A percentile compares a stretch with the other conserved stretches of the same genome.
Evolutionary conservation across 2,797 vertebrate species (phyloP).

Genomic region (Sphenopsis melanotis): DNA sequence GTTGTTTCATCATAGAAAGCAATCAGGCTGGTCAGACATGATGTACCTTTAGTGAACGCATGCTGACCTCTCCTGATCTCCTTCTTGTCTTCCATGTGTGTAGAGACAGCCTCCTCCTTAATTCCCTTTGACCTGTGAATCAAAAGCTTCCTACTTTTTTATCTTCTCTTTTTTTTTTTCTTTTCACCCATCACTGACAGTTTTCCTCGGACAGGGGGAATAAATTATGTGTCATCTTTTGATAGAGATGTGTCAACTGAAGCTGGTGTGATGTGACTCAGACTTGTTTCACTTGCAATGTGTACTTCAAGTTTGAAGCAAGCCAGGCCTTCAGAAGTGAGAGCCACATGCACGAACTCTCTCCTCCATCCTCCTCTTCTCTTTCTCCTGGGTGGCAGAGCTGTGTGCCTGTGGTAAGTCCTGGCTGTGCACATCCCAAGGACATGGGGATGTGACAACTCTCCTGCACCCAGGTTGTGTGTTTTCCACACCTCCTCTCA

Average conservation of each 20-base stretch:
- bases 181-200: not conserved
- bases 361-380: not conserved
- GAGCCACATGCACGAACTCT: not conserved
- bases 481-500: not conserved
- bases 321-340: not conserved
- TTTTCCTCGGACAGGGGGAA: not conserved
- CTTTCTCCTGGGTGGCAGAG: not conserved
- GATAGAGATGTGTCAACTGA: not conserved
- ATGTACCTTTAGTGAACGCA: not conserved
- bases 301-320: not conserved
- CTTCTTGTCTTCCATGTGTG: not conserved
- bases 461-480: not conserved
- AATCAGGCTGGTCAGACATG: not conserved
- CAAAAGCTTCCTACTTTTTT: not conserved
- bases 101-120: not conserved
- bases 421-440: not conserved
- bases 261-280: not conserved
- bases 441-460: rapidly evolving
- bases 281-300: not conserved
- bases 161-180: rapidly evolving
- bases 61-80: not conserved
- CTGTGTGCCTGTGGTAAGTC: rapidly evolving
- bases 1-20: not conserved
- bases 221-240: not conserved
- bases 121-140: not conserved